Base-by-base conservation (phyloP, 2,113 vertebrate species). In the Steatornis caripensis region DNA sequence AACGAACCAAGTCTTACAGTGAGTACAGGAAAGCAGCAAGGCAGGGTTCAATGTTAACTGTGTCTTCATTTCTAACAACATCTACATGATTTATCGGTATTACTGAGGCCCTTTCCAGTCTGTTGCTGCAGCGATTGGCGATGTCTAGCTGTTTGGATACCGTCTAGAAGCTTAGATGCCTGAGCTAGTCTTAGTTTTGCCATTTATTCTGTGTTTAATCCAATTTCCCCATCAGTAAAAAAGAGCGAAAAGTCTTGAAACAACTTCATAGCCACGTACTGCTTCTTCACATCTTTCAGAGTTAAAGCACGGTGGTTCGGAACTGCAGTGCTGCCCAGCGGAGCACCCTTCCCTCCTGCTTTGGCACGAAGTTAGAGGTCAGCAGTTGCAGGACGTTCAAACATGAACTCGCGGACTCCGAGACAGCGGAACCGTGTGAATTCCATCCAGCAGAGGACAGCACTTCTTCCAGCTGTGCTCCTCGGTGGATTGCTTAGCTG, bases 381-480 rank as follows among this genome's bases (percentile, higher is more conserved):
- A 68, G 48, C 51, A 17, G 22, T 29, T 9, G 9, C 54, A 43
- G 72, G 11, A 24, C 51, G 60, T 84, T 4, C 13, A 11, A 8
- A 11, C 20, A 0, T 2, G 5, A 21, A 7, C 36, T 51, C 10
- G 1, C 27, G 22, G 37, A 9, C 51, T 41, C 21, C 3, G 45
- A 37, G 26, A n/a, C 72, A 26, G 55, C 60, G 15, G 60, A 84
- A 69, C 72, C 30, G 2, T 5, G 7, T 41, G 69, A 54, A 75
- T 57, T 87, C 53, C 81, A 84, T 71, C 74, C 84, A 82, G 74
- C 65, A 84, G 76, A 75, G 77, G 74, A 87, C 84, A 95, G 69
- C 88, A 27, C 45, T 62, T 87, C 72, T 61, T 43, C 74, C 82
- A 76, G 75, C 65, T 85, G 34, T n/a, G 57, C 62, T 78, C 53